Evolutionary conservation across 2,113 vertebrate species (phyloP).

Genomic region (Tretioscincus oriximinensis): DNA sequence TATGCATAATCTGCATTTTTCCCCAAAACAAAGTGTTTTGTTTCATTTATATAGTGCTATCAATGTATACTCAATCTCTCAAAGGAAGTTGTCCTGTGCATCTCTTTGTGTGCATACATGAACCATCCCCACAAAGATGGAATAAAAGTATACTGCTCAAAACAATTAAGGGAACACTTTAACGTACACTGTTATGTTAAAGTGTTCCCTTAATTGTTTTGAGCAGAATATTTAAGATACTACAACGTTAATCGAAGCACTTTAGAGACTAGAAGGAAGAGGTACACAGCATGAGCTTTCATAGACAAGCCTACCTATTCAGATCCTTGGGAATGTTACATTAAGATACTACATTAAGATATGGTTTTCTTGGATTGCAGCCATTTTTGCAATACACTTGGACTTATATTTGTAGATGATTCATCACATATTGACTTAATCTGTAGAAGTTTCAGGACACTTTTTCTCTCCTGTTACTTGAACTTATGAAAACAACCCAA

Average conservation of each 20-base stretch:
- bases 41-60: too few species aligned
- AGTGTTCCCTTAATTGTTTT: too few species aligned
- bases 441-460: background rate
- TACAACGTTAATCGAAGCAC: too few species aligned
- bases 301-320: too few species aligned
- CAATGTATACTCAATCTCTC: background rate
- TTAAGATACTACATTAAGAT: slow-evolving; percentile 38
- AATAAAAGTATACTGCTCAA: slow-evolving; percentile 53
- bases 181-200: too few species aligned
- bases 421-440: slow-evolving; percentile 51
- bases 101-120: slow-evolving; percentile 28
- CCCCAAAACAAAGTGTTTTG: slow-evolving; percentile 18
- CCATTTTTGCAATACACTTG: slow-evolving; percentile 51
- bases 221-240: too few species aligned
- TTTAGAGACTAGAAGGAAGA: too few species aligned
- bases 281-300: too few species aligned
- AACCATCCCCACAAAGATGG: slow-evolving; percentile 37
- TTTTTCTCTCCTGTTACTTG: slow-evolving; percentile 1
- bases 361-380: slow-evolving; percentile 55
- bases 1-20: slow-evolving; percentile 44
- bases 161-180: too few species aligned
- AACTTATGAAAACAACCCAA: background rate
- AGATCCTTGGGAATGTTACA: too few species aligned
- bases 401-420: slow-evolving; percentile 55
- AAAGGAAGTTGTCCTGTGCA: slow-evolving; percentile 42